Conservation (phyloP, 2,888 invertebrate genomes). For the Drosophila prolongata region DNA sequence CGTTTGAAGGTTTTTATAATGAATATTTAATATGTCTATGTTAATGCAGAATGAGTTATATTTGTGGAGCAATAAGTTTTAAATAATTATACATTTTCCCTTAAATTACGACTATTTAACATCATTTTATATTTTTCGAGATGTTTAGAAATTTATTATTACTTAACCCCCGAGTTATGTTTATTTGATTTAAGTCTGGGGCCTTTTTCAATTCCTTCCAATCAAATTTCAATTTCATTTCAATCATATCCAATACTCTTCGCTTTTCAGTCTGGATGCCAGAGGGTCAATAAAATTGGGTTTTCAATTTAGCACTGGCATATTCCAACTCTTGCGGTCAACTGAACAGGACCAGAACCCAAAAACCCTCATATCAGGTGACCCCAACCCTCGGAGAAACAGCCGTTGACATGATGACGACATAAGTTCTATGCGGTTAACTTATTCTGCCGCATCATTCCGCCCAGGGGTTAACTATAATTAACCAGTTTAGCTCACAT, state of each 20-base stretch:
- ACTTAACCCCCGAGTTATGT: not conserved
- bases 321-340: conserved; percentile 67
- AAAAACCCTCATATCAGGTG: conserved; percentile 2
- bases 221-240: conserved; percentile 69
- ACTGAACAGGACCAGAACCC: conserved; percentile 39
- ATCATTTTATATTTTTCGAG: too few species aligned
- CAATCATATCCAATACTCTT: conserved; percentile 67
- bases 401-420: conserved; percentile 44
- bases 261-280: conserved; percentile 63
- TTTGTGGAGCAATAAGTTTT: not conserved
- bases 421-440: conserved; percentile 43
- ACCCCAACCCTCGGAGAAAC: conserved; percentile 2
- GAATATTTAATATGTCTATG: too few species aligned
- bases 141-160: not conserved
- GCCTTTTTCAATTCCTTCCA: conserved; percentile 22
- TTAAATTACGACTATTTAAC: too few species aligned
- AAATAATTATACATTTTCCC: too few species aligned
- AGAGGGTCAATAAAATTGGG: conserved; percentile 48
- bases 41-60: too few species aligned
- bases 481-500: conserved; percentile 36
- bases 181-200: not conserved
- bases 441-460: conserved; percentile 36
- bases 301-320: conserved; percentile 53
- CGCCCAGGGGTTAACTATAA: conserved; percentile 27
- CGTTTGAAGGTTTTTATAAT: too few species aligned